These are phyloP conservation scores for Diadophis punctatus DNA, from an alignment of 2,113 vertebrate genomes.

Conservation along the genomic window DNA sequence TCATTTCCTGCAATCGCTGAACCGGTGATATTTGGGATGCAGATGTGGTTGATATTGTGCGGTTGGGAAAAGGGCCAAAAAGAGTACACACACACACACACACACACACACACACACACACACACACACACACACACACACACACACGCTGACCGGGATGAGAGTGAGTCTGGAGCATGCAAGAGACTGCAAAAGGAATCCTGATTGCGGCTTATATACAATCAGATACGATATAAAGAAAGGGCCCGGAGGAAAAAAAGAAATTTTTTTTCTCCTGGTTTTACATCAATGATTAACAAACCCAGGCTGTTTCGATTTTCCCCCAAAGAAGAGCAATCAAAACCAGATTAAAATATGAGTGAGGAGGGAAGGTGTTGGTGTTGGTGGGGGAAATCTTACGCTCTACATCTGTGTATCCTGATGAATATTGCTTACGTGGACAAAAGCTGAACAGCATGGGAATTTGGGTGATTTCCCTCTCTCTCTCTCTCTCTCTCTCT, in stretches of 20 bases:
- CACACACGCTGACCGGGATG: neutral
- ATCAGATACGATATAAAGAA: neutral
- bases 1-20: neutral
- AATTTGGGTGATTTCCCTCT: constrained; percentile 32
- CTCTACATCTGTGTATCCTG: neutral
- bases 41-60: neutral
- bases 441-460: neutral
- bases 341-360: neutral
- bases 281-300: neutral
- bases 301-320: neutral
- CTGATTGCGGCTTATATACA: neutral
- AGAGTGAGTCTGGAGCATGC: neutral
- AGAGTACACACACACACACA: neutral
- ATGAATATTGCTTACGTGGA: neutral
- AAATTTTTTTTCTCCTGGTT: neutral
- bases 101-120: too few relatives aligned
- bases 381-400: too few relatives aligned
- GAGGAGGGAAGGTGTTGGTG: neutral
- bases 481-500: constrained; percentile 19
- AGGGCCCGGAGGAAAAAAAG: neutral
- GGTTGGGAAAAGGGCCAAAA: neutral
- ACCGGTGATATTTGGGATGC: neutral
- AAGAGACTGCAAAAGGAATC: neutral
- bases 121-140: too few relatives aligned
- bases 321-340: neutral